phyloP scores from a whole-genome alignment of 1,140 invertebrate genomes.

The Octopus bimaculoides region DNA sequence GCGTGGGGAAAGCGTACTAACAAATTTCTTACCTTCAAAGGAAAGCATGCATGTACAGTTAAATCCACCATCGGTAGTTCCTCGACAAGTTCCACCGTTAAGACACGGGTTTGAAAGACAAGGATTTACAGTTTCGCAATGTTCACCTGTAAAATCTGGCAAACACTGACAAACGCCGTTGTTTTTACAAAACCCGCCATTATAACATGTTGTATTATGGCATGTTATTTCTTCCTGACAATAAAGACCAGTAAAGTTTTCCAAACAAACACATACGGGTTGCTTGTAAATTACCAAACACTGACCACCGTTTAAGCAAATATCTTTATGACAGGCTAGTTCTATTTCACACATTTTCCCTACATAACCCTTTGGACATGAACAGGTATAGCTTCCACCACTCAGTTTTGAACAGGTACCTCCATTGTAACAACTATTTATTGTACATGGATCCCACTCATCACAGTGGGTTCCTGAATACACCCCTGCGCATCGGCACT shows the following conservation, averaged over 20 bases:
- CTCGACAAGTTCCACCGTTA: slow-evolving; percentile 22
- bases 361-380: too few relatives aligned
- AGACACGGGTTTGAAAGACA: slow-evolving; percentile 27
- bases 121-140: slow-evolving; percentile 26
- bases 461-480: slow-evolving; percentile 39
- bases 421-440: slow-evolving; percentile 31
- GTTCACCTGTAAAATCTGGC: slow-evolving; percentile 29
- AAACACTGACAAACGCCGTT: slow-evolving; percentile 37
- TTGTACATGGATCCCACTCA: slow-evolving; percentile 35
- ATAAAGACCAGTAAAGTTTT: too few relatives aligned
- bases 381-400: slow-evolving; percentile 55
- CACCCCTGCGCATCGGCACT: slow-evolving; percentile 39
- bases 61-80: not conserved
- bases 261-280: too few relatives aligned
- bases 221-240: too few relatives aligned
- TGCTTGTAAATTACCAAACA: too few relatives aligned
- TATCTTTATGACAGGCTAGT: too few relatives aligned
- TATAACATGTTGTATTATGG: too few relatives aligned
- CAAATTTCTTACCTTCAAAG: not conserved
- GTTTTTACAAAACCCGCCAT: not conserved
- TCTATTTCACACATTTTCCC: too few relatives aligned
- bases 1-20: not conserved
- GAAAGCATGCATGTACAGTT: slow-evolving; percentile 5
- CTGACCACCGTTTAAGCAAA: too few relatives aligned
- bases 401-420: slow-evolving; percentile 26